These are phyloP conservation scores for Hipposideros larvatus DNA, from an alignment of 2,797 vertebrate species.

Conservation along the genomic window DNA sequence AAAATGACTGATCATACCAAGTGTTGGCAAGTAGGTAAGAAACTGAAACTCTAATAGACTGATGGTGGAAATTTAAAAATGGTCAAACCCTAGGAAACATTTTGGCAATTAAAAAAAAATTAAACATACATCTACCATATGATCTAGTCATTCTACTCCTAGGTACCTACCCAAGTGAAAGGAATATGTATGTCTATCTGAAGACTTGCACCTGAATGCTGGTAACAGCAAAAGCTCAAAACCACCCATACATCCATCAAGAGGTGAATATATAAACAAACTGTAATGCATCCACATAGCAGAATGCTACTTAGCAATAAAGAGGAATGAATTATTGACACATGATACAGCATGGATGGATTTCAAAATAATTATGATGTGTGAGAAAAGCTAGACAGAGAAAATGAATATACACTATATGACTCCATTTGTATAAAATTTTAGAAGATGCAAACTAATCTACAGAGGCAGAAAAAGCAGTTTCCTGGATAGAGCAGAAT, in stretches of 20 bases:
- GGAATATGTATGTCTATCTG: background rate
- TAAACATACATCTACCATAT: background rate
- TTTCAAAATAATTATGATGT: constrained; percentile 12
- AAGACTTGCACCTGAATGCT: background rate
- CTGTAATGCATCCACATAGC: background rate
- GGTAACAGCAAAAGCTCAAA: background rate
- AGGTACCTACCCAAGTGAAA: background rate
- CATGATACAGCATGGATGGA: background rate
- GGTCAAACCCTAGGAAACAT: background rate
- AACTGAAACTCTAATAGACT: background rate
- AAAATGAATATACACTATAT: background rate
- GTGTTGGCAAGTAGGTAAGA: background rate
- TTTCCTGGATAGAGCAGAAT: background rate
- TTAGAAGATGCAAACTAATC: background rate
- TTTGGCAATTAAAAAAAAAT: background rate
- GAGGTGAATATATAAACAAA: background rate
- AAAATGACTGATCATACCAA: background rate
- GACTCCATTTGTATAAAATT: background rate
- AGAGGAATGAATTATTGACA: background rate
- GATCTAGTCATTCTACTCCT: background rate
- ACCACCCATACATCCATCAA: background rate
- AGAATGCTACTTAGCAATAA: background rate
- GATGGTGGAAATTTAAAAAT: background rate
- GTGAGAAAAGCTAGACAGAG: background rate
- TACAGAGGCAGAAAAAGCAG: background rate